Evolutionary conservation across 92 coral and sea anemone genomes (phyloP), one percentile per base, ranked within the genome.

Genomic region (Palythoa caribaeorum): DNA sequence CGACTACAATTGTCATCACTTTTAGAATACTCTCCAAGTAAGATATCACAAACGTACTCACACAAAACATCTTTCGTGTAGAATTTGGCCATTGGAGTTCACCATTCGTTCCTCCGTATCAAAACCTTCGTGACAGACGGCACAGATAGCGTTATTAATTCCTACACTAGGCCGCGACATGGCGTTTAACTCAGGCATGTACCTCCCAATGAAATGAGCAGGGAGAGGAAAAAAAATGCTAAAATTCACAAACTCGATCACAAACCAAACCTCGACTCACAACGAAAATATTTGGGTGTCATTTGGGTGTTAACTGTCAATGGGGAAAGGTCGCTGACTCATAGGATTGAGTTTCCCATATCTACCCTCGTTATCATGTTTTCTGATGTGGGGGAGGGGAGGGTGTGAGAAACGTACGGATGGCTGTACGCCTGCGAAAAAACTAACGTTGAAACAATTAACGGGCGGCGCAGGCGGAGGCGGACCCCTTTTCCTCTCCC

Each of bases 41-140:
- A 70, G 9, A 6, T 48, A 47, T 36, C 15, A 28, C 48, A 36
- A 51, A 1, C 38, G 47, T 40, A 97, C 99, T 97, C 69, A 97
- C 99, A 97, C 98, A 79, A 97, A 97, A 90, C 99, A 97, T 73
- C 99, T 77, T 55, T 97, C 99, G 71, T 97, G 99, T 5, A 97
- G 97, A 62, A 97, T 97, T 91, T 97, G 99, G 5, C 99, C 99
- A 91, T 97, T 97, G 44, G 99, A 97, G 90, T 97, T 97, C 35
- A 97, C 99, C 99, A 97, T 97, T 88, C 99, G 92, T 59, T 97
- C 99, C 88, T 97, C 99, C 6, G 96, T 94, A 35, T 96, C 99
- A 72, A 97, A 97, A 28, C 97, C 98, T 68, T 97, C 99, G 37
- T 97, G 97, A 60, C 99, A 97, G 15, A 97, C 95, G 13, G 95